Percentiles rank a stretch among this genome's conserved stretches.
Evolutionary conservation across 64 coral and sea anemone genomes (phyloP).

Genomic region (Montipora sp.): DNA sequence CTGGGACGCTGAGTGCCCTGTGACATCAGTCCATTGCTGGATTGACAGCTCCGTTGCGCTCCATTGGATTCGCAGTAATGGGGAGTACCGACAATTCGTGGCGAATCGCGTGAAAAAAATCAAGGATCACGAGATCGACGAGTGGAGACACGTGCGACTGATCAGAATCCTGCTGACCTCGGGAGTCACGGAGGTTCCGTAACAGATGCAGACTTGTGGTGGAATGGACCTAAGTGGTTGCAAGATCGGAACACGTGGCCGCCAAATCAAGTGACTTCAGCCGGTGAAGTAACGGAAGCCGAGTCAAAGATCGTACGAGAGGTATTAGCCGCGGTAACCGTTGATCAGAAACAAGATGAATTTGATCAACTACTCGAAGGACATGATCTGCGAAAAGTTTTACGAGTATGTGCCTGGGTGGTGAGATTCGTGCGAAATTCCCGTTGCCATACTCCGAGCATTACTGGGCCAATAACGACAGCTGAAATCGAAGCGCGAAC

Average conservation of each 20-base stretch:
- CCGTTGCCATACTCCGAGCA: background rate
- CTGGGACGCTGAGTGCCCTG: constrained; percentile 41
- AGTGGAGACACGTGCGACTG: constrained; percentile 57
- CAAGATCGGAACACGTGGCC: constrained; percentile 12
- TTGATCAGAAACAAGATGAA: background rate
- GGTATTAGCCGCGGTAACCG: constrained; percentile 1
- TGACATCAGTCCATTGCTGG: constrained; percentile 31
- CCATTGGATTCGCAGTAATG: constrained; percentile 51
- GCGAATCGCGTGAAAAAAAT: constrained; percentile 58
- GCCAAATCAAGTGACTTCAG: constrained; percentile 15
- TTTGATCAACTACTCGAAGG: constrained; percentile 27
- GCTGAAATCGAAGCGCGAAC: background rate
- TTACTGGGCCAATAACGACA: constrained; percentile 40
- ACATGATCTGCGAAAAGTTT: constrained; percentile 45
- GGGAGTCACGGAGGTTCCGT: constrained; percentile 36
- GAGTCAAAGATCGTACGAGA: constrained; percentile 41
- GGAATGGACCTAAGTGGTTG: constrained; percentile 13
- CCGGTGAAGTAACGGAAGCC: background rate
- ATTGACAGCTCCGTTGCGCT: constrained; percentile 55
- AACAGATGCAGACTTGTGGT: constrained; percentile 9
- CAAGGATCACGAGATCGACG: background rate
- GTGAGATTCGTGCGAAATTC: constrained; percentile 38
- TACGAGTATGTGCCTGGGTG: constrained; percentile 41
- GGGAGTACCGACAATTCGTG: constrained; percentile 56
- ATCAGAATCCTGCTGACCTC: constrained; percentile 57